These are phyloP conservation scores for Mythimna albipuncta DNA, from an alignment of 2,888 invertebrate species.

Conservation along the genomic window DNA sequence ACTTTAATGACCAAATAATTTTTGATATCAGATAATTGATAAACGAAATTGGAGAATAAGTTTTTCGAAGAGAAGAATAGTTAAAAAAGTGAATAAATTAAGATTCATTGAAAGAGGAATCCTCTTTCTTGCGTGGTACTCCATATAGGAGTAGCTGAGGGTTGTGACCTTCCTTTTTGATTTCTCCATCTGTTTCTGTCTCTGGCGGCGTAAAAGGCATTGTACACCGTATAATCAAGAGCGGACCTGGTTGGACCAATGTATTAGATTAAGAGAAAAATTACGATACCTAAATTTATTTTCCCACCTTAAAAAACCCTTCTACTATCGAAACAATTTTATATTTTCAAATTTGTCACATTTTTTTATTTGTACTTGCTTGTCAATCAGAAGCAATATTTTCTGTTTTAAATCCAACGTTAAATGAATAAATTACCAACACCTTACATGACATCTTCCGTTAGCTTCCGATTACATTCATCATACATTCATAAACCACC, in stretches of 20 bases:
- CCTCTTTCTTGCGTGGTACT: too few species aligned
- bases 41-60: conserved; percentile 15
- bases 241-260: too few species aligned
- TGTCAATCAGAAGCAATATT: neutral
- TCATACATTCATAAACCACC: conserved; percentile 39
- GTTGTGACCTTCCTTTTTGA: too few species aligned
- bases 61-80: neutral
- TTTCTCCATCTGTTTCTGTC: too few species aligned
- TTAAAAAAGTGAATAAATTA: neutral
- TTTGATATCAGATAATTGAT: conserved; percentile 37
- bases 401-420: too few species aligned
- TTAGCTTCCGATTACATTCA: conserved; percentile 20
- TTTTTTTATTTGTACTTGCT: neutral
- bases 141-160: too few species aligned
- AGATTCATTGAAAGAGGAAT: neutral
- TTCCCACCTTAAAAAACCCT: too few species aligned
- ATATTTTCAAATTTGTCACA: too few species aligned
- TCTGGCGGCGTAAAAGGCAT: too few species aligned
- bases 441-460: neutral
- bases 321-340: neutral
- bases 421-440: neutral
- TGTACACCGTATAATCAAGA: too few species aligned
- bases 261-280: too few species aligned
- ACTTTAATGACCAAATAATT: conserved; percentile 41
- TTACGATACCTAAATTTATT: too few species aligned